Conservation (phyloP, 2,888 invertebrate species). For the Spilarctia lutea region DNA sequence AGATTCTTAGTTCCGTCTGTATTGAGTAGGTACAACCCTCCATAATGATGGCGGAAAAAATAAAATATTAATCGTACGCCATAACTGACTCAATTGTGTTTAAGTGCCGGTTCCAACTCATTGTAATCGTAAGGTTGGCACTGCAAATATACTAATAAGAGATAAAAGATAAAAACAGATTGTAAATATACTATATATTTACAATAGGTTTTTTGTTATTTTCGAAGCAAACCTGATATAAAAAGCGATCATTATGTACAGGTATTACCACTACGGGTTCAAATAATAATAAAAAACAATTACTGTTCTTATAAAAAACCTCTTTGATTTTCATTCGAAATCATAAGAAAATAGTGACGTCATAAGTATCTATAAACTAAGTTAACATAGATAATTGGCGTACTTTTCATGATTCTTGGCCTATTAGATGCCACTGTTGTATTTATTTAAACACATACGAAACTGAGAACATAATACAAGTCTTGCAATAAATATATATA, state of each 20-base stretch:
- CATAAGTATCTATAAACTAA: conserved; percentile 29
- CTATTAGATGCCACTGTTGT: no score
- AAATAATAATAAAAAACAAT: no score
- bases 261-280: no score
- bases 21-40: conserved; percentile 22
- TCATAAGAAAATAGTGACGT: not conserved
- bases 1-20: not conserved
- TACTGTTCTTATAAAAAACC: not conserved
- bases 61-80: conserved; percentile 50
- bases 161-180: not conserved
- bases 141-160: not conserved
- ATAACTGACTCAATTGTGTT: conserved; percentile 52
- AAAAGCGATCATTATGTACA: not conserved
- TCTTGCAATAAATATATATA: no score
- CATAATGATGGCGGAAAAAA: conserved; percentile 22
- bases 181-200: no score
- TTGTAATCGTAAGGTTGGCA: conserved; percentile 30
- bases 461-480: no score
- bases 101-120: conserved; percentile 36
- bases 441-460: no score
- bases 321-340: not conserved
- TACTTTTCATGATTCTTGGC: no score
- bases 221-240: not conserved
- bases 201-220: not conserved
- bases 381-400: no score